Evolutionary conservation across 2,888 invertebrate genomes (phyloP), one percentile per base, ranked within the genome.

Genomic region (Melinaea menophilus): DNA sequence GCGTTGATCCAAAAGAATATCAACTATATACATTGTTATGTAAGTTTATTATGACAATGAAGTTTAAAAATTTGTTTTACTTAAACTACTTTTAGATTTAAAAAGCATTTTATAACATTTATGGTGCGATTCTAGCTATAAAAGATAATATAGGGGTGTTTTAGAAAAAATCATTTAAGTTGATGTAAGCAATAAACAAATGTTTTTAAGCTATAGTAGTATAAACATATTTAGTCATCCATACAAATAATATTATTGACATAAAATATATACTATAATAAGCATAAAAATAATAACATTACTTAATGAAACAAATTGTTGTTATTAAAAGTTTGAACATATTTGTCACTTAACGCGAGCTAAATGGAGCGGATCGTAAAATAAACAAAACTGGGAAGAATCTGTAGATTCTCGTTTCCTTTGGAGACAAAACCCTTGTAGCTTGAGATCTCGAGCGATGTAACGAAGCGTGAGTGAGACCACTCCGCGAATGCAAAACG

Each of bases 391-490:
- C 59, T 63, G 55, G 58, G 62, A 56, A 71, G 73, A 75, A 73
- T 67, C 65, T 72, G 73, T 67, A 77, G 77, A 81, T 82, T 83
- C 79, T 79, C 81, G 74, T 83, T 76, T 79, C 80, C 82, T 84
- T 86, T 84, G 76, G 72, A 79, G 77, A 80, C 79, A 82, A 81
- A 82, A 76, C 81, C 76, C 83, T 84, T 78, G 79, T 79, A 72
- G 75, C 71, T 71, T 70, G 71, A 64, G 66, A 68, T 73, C 75
- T 69, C 68, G 71, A 63, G 69, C 68, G 71, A 73, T 70, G 79
- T 84, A 85, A 86, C 85, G 84, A 85, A 85, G 83, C 85, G 80
- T 75, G 76, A 74, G 77, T 73, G 78, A 79, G 79, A 79, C 82
- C 84, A 81, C 86, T 84, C 80, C 66, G 75, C 71, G 79, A 78